Base-by-base conservation (phyloP, 2,888 invertebrate species). In the Agrilus cyanescens region DNA sequence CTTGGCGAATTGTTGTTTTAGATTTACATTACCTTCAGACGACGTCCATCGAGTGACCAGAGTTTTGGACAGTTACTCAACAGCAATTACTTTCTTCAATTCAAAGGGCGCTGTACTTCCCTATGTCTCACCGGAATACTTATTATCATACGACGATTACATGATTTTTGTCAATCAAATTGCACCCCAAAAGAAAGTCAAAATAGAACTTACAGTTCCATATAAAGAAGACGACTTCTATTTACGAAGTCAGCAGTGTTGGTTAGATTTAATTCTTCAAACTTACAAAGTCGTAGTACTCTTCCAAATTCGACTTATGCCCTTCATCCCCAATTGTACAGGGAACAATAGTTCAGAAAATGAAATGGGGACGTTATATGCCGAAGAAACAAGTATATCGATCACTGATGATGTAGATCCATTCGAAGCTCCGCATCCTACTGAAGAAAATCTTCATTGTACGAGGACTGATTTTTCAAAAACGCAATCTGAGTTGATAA, bases 211-310 rank as follows among this genome's bases (percentile, higher is more conserved):
- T 1, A 14, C 12, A 8, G 12, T 31, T 1, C 12, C 37, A 10
- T 37, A 41, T 4, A 36, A 33, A 1, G 29, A 41, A 35, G 38
- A 48, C 0, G 44, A 45, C 4, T 66, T 62, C 43, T 42, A 53
- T 31, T 47, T 52, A 2, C 53, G 62, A 5, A 61, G 61, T 37
- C 67, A 61, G 43, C 68, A 68, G 50, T 68, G 69, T 46, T 80
- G 80, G 80, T 52, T 79, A 13, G 80, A 80, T 55, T 62, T 80
- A 30, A 66, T 78, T 51, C 57, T 79, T 41, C 78, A 78, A 60
- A 73, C 71, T 34, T 78, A 74, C 53, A 78, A 77, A 61, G 69
- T 71, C 15, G 71, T 76, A 35, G 60, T 75, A 5, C 60, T 76
- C 25, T 25, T 25, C 25, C 25, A 25, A 25, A 25, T 25, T 25